phyloP scores from a whole-genome alignment of 2,888 invertebrate genomes.

The Rhimphoctona megacephalus region DNA sequence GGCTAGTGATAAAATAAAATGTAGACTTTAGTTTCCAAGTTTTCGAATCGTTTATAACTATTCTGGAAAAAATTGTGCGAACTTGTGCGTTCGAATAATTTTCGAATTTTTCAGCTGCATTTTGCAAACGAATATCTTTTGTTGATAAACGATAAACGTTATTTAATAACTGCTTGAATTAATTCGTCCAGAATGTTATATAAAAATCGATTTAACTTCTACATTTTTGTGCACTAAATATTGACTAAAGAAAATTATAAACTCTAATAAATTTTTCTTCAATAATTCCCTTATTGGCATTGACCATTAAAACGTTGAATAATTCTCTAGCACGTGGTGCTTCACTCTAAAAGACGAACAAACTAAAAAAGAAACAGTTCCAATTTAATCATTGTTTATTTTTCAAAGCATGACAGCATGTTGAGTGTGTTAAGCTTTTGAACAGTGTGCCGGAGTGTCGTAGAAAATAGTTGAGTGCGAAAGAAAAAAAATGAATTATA shows the following conservation, averaged over 20 bases:
- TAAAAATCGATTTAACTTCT: background rate
- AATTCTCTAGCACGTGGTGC: slow-evolving; percentile 23
- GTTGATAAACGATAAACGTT: background rate
- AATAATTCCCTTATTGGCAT: background rate
- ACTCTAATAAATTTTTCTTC: background rate
- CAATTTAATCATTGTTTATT: slow-evolving; percentile 14
- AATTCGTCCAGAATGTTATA: background rate
- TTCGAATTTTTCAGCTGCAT: background rate
- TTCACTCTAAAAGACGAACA: slow-evolving; percentile 11
- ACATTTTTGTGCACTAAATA: background rate
- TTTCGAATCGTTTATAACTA: too few species aligned
- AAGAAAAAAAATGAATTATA: background rate
- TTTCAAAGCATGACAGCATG: slow-evolving; percentile 64
- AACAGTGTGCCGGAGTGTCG: slow-evolving; percentile 50
- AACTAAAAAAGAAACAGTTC: background rate
- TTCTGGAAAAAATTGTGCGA: background rate
- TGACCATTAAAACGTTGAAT: background rate
- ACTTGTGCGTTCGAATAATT: background rate
- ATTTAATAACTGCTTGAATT: background rate
- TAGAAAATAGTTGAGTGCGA: slow-evolving; percentile 36
- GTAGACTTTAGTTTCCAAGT: background rate
- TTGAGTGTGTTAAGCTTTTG: slow-evolving; percentile 47
- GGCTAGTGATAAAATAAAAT: background rate
- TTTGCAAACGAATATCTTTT: background rate
- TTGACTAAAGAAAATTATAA: background rate